Percentiles rank a stretch among this genome's conserved stretches.
These are phyloP conservation scores for Trichechus manatus DNA, from an alignment of 2,113 vertebrate species.

Conservation along the genomic window DNA sequence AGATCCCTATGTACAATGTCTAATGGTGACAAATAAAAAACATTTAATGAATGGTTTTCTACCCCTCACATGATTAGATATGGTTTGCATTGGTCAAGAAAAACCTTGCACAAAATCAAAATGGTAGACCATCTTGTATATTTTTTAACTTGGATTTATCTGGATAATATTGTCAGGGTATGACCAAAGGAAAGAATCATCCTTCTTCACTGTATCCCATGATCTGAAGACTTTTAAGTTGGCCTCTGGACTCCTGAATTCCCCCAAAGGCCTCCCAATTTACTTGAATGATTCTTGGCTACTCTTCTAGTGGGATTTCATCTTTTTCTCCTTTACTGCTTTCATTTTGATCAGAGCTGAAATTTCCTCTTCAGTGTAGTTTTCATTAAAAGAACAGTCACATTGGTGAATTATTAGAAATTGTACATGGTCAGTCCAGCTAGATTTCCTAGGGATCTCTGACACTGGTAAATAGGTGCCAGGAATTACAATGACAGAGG, in stretches of 20 bases:
- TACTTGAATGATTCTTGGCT: neutral
- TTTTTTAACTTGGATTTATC: conserved; percentile 29
- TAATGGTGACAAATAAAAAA: neutral
- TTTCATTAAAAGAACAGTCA: conserved; percentile 12
- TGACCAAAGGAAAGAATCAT: neutral
- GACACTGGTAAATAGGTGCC: neutral
- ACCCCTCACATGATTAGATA: neutral
- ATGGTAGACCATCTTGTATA: neutral
- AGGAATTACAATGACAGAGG: neutral
- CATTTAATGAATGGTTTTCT: neutral
- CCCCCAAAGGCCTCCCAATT: neutral
- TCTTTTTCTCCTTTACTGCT: neutral
- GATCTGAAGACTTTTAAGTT: neutral
- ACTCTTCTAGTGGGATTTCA: neutral
- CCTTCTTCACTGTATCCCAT: neutral
- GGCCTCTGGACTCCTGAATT: neutral
- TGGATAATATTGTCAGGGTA: neutral
- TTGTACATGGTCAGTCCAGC: neutral
- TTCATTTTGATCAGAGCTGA: neutral
- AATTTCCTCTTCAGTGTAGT: neutral
- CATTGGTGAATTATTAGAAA: neutral
- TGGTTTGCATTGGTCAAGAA: neutral
- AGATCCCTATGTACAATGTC: neutral
- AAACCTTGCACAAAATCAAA: neutral
- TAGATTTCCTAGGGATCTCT: neutral